Base-by-base conservation (phyloP, 2,888 invertebrate species). In the Mythimna impura region DNA sequence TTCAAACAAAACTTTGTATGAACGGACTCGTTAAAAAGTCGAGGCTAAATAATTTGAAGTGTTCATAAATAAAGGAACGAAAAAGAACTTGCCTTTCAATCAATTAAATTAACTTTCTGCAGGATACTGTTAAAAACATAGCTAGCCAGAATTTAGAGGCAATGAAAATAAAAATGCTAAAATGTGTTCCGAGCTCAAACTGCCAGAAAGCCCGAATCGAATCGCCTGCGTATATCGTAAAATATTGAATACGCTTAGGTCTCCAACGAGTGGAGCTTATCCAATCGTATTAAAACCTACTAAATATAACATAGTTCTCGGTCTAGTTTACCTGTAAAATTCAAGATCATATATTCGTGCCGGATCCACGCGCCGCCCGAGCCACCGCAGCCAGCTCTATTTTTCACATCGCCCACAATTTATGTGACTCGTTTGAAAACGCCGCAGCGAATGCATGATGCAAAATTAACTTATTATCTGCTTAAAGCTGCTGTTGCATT, bases 401-500 rank as follows among this genome's bases (percentile, higher is more conserved):
- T 93, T 93, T 93, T 93, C 92, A 93, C 90, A 86, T 83, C 81
- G 77, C 76, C 92, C 91, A 85, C 92, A 91, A 93, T 93, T 93
- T 92, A 94, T 92, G 91, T 87, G 82, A 72, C 85, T 89, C 86
- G 90, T 84, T 90, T 86, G 89, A 88, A 89, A 88, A 87, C 83
- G 83, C 80, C 78, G 88, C 90, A 87, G 82, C 82, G 87, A 88
- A 91, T 91, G 88, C 93, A 91, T 92, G 91, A 91, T 84, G 86
- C 85, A 86, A 90, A 89, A 92, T 93, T 93, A 93, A 92, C 89
- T 91, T 93, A 92, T 92, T 91, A 92, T 91, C 90, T 89, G 88
- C 89, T 90, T 90, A 85, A 90, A 89, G 85, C 82, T 82, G 85
- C 81, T 80, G 76, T 82, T 80, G 81, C 76, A 71, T 62, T 80